phyloP scores from a whole-genome alignment of 2,888 invertebrate genomes.

The Eutolmus rufibarbis region DNA sequence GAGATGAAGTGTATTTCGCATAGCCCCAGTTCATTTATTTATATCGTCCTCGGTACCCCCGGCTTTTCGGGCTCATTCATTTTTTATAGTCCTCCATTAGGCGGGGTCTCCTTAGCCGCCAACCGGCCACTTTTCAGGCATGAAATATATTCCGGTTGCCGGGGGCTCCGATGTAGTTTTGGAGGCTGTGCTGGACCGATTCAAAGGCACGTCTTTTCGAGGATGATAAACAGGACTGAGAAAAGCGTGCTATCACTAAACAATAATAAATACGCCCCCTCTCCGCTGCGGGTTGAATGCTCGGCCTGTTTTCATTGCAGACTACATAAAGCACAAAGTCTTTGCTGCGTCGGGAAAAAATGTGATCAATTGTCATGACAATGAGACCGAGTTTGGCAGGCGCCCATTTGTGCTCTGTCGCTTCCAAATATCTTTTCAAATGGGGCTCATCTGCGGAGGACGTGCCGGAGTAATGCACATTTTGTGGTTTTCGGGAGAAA shows the following conservation, averaged over 20 bases:
- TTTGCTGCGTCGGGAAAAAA: neutral
- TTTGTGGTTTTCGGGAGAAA: neutral
- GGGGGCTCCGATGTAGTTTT: neutral
- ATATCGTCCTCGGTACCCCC: constrained; percentile 22
- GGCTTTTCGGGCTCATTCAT: constrained; percentile 24
- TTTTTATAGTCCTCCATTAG: constrained; percentile 35
- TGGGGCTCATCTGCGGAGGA: neutral
- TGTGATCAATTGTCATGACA: constrained; percentile 7
- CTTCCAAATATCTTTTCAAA: neutral
- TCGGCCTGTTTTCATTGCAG: constrained; percentile 5
- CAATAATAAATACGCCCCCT: constrained; percentile 10
- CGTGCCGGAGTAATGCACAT: neutral
- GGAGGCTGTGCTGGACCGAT: neutral
- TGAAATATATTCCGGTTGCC: constrained; percentile 6
- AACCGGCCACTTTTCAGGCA: neutral
- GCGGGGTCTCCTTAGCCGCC: neutral
- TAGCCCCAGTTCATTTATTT: constrained; percentile 36
- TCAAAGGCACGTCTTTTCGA: neutral
- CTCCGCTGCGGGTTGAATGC: neutral
- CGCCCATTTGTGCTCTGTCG: neutral
- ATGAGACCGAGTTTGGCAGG: neutral
- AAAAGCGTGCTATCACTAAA: neutral
- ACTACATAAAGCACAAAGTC: neutral
- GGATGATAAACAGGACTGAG: neutral
- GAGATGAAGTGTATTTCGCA: constrained; percentile 34